Evolutionary conservation across 2,888 invertebrate genomes (phyloP), one percentile per base, ranked within the genome.

Genomic region (Xanthorhoe designata): DNA sequence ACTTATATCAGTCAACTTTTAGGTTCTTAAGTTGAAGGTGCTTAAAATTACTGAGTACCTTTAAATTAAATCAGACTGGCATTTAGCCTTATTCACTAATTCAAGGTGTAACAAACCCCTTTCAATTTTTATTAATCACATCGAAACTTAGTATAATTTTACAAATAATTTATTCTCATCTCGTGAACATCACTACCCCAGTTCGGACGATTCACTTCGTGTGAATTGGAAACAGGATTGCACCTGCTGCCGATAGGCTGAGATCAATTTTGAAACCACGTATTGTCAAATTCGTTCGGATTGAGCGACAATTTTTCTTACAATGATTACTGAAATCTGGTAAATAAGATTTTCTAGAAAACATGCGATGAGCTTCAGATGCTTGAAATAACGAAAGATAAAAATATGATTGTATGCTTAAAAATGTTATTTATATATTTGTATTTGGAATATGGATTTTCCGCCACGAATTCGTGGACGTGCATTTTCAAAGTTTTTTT

Each of bases 201-300:
- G 19, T 54, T 80, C 78, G 19, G 54, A 49, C 49, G 49, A 64
- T 59, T 59, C 59, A 64, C 29, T 59, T 42, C 78, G 78, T 81
- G 84, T 74, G 86, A 85, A 87, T 85, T 82, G 85, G 73, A 79
- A 75, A 77, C 75, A 74, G 74, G 69, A 75, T 76, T 75, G 78
- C 88, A 87, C 84, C 87, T 88, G 89, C 78, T 77, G 71, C 69
- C 75, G 78, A 81, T 84, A 78, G 79, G 70, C 72, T 74, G 73
- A 74, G 79, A 83, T 84, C 83, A 83, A 85, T 86, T 81, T 79
- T 78, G 77, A 78, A 78, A 81, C 77, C 69, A 72, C 75, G 74
- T 73, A 74, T 76, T 75, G 77, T 77, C 79, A 66, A 72, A 66
- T 65, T 63, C 55, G 15, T 53, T 60, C 56, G 51, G 35, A 66